A percentile compares a stretch with the other conserved stretches of the same genome.
These are phyloP conservation scores for Bergia puertoricense DNA, from an alignment of 92 coral and sea anemone genomes.

Conservation along the genomic window DNA sequence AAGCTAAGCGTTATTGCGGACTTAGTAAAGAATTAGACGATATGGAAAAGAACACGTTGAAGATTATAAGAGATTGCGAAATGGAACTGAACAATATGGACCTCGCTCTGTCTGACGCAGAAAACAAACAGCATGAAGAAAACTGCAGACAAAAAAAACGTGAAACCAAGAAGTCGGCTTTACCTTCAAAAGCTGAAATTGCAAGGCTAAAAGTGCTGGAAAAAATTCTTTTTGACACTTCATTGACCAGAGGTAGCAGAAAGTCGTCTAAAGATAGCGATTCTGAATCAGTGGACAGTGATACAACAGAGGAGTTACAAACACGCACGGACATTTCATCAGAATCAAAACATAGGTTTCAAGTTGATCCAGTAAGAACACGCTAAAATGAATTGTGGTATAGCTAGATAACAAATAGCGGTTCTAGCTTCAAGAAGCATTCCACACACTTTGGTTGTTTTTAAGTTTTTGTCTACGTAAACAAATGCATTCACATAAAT, in stretches of 20 bases:
- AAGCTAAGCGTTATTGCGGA: not conserved
- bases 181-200: conserved; percentile 40
- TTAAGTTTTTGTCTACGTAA: conserved; percentile 26
- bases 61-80: conserved; percentile 21
- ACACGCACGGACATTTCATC: not conserved
- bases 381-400: not conserved
- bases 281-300: not conserved
- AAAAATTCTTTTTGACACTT: conserved; percentile 17
- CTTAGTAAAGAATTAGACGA: not conserved
- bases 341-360: conserved; percentile 19
- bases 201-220: conserved; percentile 25
- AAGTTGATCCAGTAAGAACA: not conserved
- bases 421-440: not conserved
- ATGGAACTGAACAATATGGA: conserved; percentile 11
- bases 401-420: not conserved
- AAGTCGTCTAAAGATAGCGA: conserved; percentile 12
- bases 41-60: conserved; percentile 30
- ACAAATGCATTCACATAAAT: not conserved
- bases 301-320: not conserved
- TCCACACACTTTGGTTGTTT: not conserved
- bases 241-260: conserved; percentile 7
- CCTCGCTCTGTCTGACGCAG: not conserved
- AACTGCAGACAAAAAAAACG: not conserved
- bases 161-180: not conserved
- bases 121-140: not conserved